These are phyloP conservation scores for Enteromius radiatus DNA, from an alignment of 2,797 vertebrate species.

Conservation along the genomic window DNA sequence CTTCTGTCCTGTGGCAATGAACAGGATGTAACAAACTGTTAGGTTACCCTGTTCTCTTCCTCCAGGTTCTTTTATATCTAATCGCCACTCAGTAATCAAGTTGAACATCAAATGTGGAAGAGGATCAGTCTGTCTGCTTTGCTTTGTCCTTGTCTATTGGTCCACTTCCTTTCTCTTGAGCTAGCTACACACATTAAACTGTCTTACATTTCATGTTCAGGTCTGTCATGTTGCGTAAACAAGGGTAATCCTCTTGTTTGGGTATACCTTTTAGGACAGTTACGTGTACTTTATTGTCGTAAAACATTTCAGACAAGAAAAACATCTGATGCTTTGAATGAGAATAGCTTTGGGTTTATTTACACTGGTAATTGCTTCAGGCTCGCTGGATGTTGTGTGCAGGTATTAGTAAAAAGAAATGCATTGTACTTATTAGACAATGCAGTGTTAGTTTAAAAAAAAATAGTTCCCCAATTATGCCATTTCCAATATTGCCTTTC, in stretches of 20 bases:
- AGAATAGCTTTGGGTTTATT: not conserved
- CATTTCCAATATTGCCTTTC: too few relatives aligned
- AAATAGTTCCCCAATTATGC: too few relatives aligned
- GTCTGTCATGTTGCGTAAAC: not conserved
- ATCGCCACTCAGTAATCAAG: not conserved
- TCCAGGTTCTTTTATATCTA: conserved; percentile 15
- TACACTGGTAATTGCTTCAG: not conserved
- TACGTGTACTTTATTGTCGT: not conserved
- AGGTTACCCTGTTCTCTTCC: not conserved
- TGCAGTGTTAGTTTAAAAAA: not conserved
- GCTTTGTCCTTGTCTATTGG: not conserved
- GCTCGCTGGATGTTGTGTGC: not conserved
- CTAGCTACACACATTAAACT: not conserved
- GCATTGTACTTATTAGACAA: not conserved
- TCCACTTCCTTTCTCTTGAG: conserved; percentile 3
- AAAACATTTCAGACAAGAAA: not conserved
- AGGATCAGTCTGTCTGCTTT: not conserved
- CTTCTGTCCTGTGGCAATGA: not conserved
- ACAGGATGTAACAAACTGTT: not conserved
- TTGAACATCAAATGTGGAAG: conserved; percentile 4
- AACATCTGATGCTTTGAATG: not conserved
- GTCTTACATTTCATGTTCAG: not conserved
- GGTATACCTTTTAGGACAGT: not conserved
- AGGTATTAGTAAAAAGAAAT: not conserved
- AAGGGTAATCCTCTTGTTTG: not conserved